Percentiles rank a stretch among this genome's conserved stretches.
These are phyloP conservation scores for Branchellion lobata DNA, from an alignment of 2,888 invertebrate species.

Conservation along the genomic window DNA sequence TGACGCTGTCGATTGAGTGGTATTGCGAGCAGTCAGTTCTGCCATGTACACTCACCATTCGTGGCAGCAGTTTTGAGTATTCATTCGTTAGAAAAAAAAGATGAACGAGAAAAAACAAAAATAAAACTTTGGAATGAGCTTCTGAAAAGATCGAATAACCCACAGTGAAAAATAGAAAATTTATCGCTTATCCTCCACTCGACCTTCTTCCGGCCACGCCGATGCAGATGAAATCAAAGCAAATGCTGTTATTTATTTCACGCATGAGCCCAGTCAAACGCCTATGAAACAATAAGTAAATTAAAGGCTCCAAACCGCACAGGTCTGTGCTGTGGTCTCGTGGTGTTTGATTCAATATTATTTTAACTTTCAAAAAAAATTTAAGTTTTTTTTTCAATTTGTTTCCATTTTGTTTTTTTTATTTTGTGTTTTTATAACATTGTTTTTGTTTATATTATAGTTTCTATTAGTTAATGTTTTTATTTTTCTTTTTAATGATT, in stretches of 20 bases:
- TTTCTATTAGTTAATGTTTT: not conserved
- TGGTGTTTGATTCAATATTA: not conserved
- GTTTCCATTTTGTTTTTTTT: not conserved
- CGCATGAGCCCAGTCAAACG: not conserved
- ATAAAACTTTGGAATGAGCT: too few species aligned
- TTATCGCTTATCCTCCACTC: not conserved
- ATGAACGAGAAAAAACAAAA: too few species aligned
- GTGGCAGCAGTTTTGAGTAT: too few species aligned
- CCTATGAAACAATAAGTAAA: slow-evolving; percentile 10
- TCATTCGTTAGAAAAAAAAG: too few species aligned
- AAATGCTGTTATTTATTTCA: not conserved
- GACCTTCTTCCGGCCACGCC: too few species aligned
- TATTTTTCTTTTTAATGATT: too few species aligned
- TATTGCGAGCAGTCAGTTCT: too few species aligned
- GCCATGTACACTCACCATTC: too few species aligned
- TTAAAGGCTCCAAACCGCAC: not conserved
- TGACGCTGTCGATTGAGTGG: too few species aligned
- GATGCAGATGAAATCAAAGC: too few species aligned
- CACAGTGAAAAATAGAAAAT: not conserved
- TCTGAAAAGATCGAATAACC: too few species aligned
- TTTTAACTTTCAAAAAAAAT: too few species aligned
- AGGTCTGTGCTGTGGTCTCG: not conserved
- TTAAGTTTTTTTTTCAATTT: not conserved
- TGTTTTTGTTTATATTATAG: not conserved
- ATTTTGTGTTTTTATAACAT: not conserved